These are phyloP conservation scores for Sebastes ruberrimus DNA, from an alignment of 2,797 vertebrate species.

Conservation along the genomic window DNA sequence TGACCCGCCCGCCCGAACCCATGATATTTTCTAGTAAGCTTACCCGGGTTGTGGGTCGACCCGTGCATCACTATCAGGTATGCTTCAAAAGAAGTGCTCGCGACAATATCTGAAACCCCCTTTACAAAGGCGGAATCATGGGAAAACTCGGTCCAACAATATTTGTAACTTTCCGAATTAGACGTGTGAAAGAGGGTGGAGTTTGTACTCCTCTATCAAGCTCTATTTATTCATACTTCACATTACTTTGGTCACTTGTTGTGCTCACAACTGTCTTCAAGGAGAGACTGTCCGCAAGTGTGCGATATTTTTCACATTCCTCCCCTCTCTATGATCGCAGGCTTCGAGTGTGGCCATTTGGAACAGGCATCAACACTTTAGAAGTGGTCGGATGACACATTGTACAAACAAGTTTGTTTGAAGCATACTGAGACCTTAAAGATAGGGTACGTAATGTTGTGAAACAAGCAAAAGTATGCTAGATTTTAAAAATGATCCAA, in stretches of 20 bases:
- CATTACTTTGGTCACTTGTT: not conserved
- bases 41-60: too few relatives aligned
- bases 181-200: not conserved
- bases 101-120: not conserved
- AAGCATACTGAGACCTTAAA: not conserved
- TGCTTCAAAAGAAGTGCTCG: not conserved
- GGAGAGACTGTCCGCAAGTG: not conserved
- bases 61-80: not conserved
- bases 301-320: not conserved
- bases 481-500: too few relatives aligned
- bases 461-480: too few relatives aligned
- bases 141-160: too few relatives aligned
- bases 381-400: not conserved
- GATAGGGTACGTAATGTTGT: too few relatives aligned
- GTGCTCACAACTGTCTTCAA: not conserved
- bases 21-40: too few relatives aligned
- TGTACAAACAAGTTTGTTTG: not conserved
- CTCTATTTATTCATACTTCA: not conserved
- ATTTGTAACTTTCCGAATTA: not conserved
- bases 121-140: not conserved
- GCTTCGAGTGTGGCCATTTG: not conserved
- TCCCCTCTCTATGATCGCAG: accelerated
- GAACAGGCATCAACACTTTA: not conserved
- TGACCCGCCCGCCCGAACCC: too few relatives aligned
- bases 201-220: not conserved